phyloP scores from a whole-genome alignment of 1,140 invertebrate genomes.

The Subanguina moxae region DNA sequence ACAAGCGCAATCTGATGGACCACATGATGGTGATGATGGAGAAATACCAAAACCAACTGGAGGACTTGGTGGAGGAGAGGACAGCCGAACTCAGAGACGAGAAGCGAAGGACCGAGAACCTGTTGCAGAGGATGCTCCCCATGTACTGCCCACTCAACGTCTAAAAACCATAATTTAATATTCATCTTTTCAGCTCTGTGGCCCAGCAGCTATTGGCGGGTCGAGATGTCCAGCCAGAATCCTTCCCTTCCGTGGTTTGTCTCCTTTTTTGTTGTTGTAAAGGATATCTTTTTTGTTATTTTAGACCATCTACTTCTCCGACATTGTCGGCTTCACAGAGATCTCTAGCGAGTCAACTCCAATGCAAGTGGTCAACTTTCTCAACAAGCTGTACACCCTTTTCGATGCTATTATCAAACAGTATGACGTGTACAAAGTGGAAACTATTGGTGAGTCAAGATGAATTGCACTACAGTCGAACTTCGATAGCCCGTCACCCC shows the following conservation, averaged over 20 bases:
- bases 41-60: constrained; percentile 78
- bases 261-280: too few relatives aligned
- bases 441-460: constrained; percentile 49
- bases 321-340: constrained; percentile 92
- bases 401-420: constrained; percentile 93
- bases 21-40: constrained; percentile 62
- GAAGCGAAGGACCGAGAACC: constrained; percentile 88
- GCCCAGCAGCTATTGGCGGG: constrained; percentile 53
- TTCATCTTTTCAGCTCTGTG: constrained; percentile 40
- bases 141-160: constrained; percentile 62
- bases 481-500: too few relatives aligned
- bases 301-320: constrained; percentile 69
- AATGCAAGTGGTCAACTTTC: constrained; percentile 53
- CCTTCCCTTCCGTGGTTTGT: constrained; percentile 42
- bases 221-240: constrained; percentile 54
- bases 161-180: constrained; percentile 13
- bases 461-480: too few relatives aligned
- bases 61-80: constrained; percentile 81
- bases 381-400: constrained; percentile 75
- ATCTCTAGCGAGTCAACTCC: constrained; percentile 71
- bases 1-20: constrained; percentile 76
- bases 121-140: constrained; percentile 86
- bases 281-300: too few relatives aligned
- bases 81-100: constrained; percentile 88
- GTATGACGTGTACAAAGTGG: constrained; percentile 89